Percentiles rank a stretch among this genome's conserved stretches.
Conservation (phyloP, 2,797 vertebrate genomes). For the Thamnophis elegans region DNA sequence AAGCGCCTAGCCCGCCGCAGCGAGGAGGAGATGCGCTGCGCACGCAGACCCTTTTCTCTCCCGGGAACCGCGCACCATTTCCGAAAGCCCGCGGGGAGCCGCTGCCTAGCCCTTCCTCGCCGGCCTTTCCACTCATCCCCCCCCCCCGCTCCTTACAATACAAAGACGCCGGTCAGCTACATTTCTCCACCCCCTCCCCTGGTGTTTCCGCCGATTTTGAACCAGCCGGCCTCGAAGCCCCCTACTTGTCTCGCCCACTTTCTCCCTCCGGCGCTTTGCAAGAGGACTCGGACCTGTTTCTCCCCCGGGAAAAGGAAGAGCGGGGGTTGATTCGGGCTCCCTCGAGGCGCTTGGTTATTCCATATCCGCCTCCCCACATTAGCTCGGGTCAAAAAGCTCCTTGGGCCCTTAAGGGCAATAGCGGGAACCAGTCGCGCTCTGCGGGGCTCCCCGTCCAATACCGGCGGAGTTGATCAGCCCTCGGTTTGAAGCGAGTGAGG, state of each 20-base stretch:
- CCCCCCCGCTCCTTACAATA: background rate
- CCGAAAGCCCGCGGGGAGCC: background rate
- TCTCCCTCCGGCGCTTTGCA: background rate
- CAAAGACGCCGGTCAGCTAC: background rate
- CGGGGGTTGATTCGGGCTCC: constrained; percentile 8
- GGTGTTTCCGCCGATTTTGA: background rate
- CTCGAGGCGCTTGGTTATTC: constrained; percentile 42
- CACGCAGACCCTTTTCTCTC: background rate
- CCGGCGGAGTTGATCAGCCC: background rate
- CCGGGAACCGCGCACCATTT: background rate
- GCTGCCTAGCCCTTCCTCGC: background rate
- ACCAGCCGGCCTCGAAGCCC: background rate
- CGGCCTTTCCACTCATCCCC: background rate
- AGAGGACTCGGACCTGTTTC: background rate
- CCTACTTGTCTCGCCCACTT: background rate
- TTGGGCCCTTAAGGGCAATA: background rate
- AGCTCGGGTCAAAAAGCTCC: background rate
- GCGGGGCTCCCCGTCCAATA: background rate
- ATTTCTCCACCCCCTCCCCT: background rate
- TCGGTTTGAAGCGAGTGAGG: background rate
- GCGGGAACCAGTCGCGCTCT: background rate
- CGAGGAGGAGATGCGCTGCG: background rate
- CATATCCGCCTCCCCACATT: constrained; percentile 45
- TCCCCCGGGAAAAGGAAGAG: background rate
- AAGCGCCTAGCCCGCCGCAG: background rate